phyloP scores from a whole-genome alignment of 2,113 vertebrate genomes.

The Podilymbus podiceps region DNA sequence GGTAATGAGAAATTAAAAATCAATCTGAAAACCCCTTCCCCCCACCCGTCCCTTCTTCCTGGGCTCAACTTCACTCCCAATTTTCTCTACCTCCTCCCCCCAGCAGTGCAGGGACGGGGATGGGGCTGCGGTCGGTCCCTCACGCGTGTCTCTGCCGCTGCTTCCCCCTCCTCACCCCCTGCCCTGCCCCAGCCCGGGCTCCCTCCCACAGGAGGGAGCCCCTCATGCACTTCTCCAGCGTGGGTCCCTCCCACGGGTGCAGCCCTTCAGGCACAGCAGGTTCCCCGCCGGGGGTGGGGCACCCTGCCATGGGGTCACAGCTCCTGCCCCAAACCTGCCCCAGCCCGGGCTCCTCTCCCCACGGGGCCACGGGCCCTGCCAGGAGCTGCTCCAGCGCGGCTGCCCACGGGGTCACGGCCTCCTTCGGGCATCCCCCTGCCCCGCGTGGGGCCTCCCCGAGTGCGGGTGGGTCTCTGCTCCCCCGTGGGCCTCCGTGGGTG shows the following conservation, averaged over 20 bases:
- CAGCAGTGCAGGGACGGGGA: rapidly evolving
- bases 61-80: not conserved
- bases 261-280: no score
- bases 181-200: not conserved
- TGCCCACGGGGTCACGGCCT: not conserved
- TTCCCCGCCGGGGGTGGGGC: no score
- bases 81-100: not conserved
- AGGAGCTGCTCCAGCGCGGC: not conserved
- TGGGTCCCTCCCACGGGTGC: not conserved
- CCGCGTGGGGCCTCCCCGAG: no score
- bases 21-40: not conserved
- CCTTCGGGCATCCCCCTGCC: not conserved
- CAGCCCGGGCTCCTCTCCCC: not conserved
- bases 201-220: not conserved
- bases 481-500: not conserved
- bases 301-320: no score
- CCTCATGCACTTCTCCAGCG: not conserved
- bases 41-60: not conserved
- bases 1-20: not conserved
- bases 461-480: not conserved
- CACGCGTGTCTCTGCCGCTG: no score
- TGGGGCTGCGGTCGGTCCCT: no score
- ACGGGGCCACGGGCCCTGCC: not conserved
- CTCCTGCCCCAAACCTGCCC: no score
- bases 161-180: not conserved